A percentile compares a stretch with the other conserved stretches of the same genome.
These are phyloP conservation scores for Thysanoteuthis rhombus DNA, from an alignment of 2,888 invertebrate genomes.

Conservation along the genomic window DNA sequence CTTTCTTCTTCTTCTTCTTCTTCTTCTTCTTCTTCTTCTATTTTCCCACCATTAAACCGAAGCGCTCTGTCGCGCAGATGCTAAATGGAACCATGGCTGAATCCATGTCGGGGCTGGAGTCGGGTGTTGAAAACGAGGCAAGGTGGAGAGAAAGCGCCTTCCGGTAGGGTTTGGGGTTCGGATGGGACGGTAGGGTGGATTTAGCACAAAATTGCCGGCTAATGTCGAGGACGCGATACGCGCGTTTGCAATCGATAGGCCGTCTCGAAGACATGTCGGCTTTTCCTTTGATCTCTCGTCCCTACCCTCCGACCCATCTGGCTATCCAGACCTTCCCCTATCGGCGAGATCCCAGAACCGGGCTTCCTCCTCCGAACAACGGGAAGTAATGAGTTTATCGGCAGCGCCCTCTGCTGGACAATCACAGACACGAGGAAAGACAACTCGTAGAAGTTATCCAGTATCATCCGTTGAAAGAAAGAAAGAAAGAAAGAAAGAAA, in stretches of 20 bases:
- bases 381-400: conserved; percentile 12
- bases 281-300: background rate
- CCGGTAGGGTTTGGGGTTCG: background rate
- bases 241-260: background rate
- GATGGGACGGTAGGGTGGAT: too few relatives aligned
- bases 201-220: conserved; percentile 1
- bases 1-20: too few relatives aligned
- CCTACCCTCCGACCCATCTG: background rate
- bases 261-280: background rate
- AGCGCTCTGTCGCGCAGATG: background rate
- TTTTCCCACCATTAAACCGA: background rate
- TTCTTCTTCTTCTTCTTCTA: too few relatives aligned
- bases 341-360: background rate
- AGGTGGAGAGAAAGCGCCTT: background rate
- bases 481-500: background rate
- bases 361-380: background rate
- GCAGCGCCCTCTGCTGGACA: background rate
- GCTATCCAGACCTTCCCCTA: background rate
- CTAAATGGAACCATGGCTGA: background rate
- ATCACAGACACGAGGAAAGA: background rate
- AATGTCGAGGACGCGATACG: conserved; percentile 12
- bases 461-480: background rate
- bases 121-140: background rate
- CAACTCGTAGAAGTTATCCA: background rate
- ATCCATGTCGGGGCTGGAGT: background rate